Evolutionary conservation across 2,797 vertebrate species (phyloP).

Genomic region (Microctenopoma lineatum): DNA sequence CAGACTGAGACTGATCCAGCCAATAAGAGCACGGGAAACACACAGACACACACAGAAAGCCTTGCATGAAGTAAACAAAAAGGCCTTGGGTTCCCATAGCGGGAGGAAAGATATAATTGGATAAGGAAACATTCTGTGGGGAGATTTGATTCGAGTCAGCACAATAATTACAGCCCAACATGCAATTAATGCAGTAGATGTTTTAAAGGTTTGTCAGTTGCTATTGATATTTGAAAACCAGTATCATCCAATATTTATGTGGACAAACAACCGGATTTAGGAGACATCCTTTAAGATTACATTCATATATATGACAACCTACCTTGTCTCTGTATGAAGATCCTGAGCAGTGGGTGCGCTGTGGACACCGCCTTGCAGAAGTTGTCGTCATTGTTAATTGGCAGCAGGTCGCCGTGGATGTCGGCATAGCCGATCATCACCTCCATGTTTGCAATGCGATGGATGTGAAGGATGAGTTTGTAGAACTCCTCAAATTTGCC

Average conservation of each 20-base stretch:
- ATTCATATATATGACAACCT: constrained; percentile 21
- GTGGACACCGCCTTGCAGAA: constrained; percentile 97
- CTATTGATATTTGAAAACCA: constrained; percentile 23
- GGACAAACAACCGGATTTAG: constrained; percentile 10
- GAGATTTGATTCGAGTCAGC: constrained; percentile 42
- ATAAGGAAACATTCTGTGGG: constrained; percentile 63
- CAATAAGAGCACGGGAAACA: constrained; percentile 71
- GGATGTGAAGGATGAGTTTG: constrained; percentile 95
- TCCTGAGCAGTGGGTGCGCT: constrained; percentile 92
- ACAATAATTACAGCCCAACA: constrained; percentile 42
- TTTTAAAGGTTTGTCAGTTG: constrained; percentile 23
- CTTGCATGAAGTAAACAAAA: constrained; percentile 72
- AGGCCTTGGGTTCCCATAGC: constrained; percentile 47
- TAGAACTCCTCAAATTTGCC: constrained; percentile 99
- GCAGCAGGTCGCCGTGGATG: constrained; percentile 95
- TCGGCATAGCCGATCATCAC: constrained; percentile 98
- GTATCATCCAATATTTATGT: constrained; percentile 10
- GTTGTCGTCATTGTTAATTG: constrained; percentile 99
- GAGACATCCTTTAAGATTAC: not conserved
- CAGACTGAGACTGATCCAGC: constrained; percentile 69
- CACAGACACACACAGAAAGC: constrained; percentile 38
- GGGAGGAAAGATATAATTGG: constrained; percentile 60
- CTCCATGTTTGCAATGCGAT: constrained; percentile 92
- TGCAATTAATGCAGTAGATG: constrained; percentile 34
- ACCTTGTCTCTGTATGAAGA: constrained; percentile 99